A percentile compares a stretch with the other conserved stretches of the same genome.
Evolutionary conservation across 2,888 invertebrate species (phyloP).

Genomic region (Drosophila nr. medialis): DNA sequence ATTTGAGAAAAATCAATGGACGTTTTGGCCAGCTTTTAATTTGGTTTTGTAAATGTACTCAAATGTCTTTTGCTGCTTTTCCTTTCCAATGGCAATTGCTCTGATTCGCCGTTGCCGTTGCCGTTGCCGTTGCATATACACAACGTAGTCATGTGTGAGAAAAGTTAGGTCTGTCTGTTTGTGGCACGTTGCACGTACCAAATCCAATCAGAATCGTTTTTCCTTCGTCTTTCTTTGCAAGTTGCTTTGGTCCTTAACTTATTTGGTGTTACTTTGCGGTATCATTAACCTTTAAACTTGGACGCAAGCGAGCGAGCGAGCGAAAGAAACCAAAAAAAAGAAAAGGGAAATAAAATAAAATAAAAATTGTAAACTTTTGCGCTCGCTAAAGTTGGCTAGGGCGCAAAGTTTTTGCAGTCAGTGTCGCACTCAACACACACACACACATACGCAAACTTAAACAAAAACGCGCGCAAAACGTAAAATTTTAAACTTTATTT

Average conservation of each 20-base stretch:
- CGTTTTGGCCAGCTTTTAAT: not conserved
- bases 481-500: constrained; percentile 77
- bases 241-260: constrained; percentile 62
- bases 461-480: constrained; percentile 46
- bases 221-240: constrained; percentile 33
- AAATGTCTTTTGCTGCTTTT: not conserved
- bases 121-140: constrained; percentile 14
- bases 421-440: constrained; percentile 45
- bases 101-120: not conserved
- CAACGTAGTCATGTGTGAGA: constrained; percentile 15
- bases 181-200: constrained; percentile 48
- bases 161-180: constrained; percentile 8
- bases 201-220: constrained; percentile 72
- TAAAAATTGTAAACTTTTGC: constrained; percentile 74
- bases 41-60: not conserved
- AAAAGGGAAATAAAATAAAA: constrained; percentile 18
- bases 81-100: not conserved
- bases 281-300: constrained; percentile 79
- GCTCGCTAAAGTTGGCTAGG: constrained; percentile 62
- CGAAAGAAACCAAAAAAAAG: not conserved
- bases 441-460: constrained; percentile 27
- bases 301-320: constrained; percentile 33
- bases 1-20: not conserved
- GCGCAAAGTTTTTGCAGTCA: constrained; percentile 64
- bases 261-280: constrained; percentile 75